Percentiles rank a stretch among this genome's conserved stretches.
These are phyloP conservation scores for Drosophila sulfurigaster DNA, from an alignment of 1,140 invertebrate species.

Conservation along the genomic window DNA sequence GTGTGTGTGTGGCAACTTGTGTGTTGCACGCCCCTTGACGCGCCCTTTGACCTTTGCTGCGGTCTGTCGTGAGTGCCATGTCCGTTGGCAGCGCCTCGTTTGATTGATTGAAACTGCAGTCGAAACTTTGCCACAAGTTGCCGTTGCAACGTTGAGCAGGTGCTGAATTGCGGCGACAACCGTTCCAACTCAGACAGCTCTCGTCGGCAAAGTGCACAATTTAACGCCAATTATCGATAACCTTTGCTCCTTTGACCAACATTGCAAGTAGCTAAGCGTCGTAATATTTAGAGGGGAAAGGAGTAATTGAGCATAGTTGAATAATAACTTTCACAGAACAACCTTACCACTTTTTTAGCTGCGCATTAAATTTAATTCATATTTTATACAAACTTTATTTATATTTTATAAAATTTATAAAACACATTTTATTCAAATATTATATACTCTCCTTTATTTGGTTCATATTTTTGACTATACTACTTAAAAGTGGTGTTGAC, in stretches of 20 bases:
- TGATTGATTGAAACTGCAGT: slow-evolving; percentile 77
- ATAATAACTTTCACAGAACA: too few relatives aligned
- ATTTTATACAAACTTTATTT: too few relatives aligned
- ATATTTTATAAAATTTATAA: too few relatives aligned
- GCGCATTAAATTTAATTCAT: too few relatives aligned
- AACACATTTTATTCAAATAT: too few relatives aligned
- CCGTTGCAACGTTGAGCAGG: slow-evolving; percentile 15
- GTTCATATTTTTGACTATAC: too few relatives aligned
- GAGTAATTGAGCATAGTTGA: too few relatives aligned
- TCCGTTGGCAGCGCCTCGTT: slow-evolving; percentile 58
- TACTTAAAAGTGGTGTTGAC: too few relatives aligned
- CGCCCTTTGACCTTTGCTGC: slow-evolving; percentile 60
- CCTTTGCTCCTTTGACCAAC: slow-evolving; percentile 35
- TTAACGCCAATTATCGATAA: slow-evolving; percentile 56
- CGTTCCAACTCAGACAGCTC: not conserved
- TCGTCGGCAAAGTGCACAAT: slow-evolving; percentile 47
- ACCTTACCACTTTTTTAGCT: too few relatives aligned
- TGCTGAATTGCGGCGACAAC: slow-evolving; percentile 13
- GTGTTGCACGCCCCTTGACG: slow-evolving; percentile 37
- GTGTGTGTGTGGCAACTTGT: slow-evolving; percentile 8
- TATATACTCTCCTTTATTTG: too few relatives aligned
- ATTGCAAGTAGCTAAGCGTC: not conserved
- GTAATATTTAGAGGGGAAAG: not conserved
- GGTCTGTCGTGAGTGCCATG: slow-evolving; percentile 66
- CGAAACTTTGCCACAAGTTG: slow-evolving; percentile 44